Percentiles rank a stretch among this genome's conserved stretches.
Evolutionary conservation across 2,113 vertebrate genomes (phyloP).

Genomic region (Notiomystis cincta): DNA sequence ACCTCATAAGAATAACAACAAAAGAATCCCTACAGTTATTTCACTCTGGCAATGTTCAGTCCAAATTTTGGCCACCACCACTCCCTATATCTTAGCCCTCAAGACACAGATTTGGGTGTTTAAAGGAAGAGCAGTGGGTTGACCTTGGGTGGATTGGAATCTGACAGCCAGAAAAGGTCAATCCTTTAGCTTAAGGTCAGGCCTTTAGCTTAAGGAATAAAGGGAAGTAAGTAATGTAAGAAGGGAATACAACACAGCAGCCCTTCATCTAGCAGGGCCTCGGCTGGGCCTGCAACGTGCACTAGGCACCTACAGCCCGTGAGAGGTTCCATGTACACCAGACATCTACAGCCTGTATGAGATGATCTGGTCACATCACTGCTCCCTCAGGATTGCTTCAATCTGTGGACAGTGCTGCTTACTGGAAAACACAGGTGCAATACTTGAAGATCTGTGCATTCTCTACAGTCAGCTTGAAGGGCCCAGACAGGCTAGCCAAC

Average conservation of each 20-base stretch:
- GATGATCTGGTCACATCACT: not conserved
- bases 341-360: fast-evolving
- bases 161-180: not conserved
- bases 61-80: not conserved
- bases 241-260: not conserved
- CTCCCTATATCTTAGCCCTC: not conserved
- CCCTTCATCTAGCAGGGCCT: not conserved
- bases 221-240: not conserved
- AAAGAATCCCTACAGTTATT: not conserved
- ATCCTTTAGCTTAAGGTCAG: not conserved
- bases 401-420: not conserved
- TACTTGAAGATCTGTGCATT: not conserved
- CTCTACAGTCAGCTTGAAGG: not conserved
- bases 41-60: not conserved
- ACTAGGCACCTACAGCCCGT: too few species aligned
- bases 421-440: not conserved
- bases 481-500: too few species aligned
- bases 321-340: not conserved
- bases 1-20: not conserved
- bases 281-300: not conserved
- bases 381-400: not conserved
- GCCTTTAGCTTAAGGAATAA: not conserved
- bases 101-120: not conserved
- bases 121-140: not conserved
- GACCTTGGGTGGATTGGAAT: not conserved